Evolutionary conservation across 2,113 vertebrate species (phyloP), one percentile per base, ranked within the genome.

Genomic region (Peromyscus maniculatus): DNA sequence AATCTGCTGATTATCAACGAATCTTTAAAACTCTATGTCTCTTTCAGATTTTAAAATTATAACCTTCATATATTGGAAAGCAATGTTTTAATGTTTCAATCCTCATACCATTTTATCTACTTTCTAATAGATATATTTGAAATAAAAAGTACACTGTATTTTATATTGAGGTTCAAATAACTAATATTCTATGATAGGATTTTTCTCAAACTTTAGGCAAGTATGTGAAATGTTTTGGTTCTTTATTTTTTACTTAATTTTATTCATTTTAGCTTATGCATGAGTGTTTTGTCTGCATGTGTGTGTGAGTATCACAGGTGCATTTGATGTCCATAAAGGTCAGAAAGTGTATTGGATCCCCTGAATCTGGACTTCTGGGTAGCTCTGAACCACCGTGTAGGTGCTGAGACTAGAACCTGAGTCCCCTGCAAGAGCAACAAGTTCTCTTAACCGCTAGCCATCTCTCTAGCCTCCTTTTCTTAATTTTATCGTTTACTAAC

Each of bases 41-140:
- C 16, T 59, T 94, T 97, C 26, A 74, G 21, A 5, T 75, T 88
- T 89, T 89, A 93, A 96, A 89, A 71, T 93, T 12, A 87, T 74
- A 87, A 19, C 7, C 3, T 80, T 80, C 28, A 87, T 77, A 75
- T 93, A 91, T 26, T 86, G 36, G 13, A 92, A 93, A 87, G 72
- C 16, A 88, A 39, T 49, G 0, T 83, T 89, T 86, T 91, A 36
- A 12, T 78, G 89, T 74, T 94, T 93, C 24, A 79, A 26, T 80
- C 17, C 67, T 69, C 1, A 46, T 66, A 71, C 21, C 15, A 80
- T 83, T 92, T 90, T 59, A 92, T 84, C 5, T 22, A 57, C 66
- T 96, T 94, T 93, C 46, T 72, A 84, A 89, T 87, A 67, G 2
- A 11, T 3, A 57, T 5, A 26, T 94, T 49, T 84, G 83, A 88